These are phyloP conservation scores for Pangasius larnaudii DNA, from an alignment of 2,797 vertebrate genomes.

Conservation along the genomic window DNA sequence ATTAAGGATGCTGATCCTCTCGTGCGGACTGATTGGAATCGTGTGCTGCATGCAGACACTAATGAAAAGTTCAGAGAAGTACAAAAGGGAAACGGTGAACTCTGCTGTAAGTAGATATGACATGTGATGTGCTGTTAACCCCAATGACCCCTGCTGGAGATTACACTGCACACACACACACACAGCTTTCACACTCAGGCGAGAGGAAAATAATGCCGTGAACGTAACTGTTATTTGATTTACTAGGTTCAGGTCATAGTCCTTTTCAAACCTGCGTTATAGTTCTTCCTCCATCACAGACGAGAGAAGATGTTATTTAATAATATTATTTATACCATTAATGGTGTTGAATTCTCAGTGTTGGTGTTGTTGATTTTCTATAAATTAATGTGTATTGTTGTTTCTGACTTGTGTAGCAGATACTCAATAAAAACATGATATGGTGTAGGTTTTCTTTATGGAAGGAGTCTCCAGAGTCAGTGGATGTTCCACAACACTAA, in stretches of 20 bases:
- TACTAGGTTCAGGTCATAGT: background rate
- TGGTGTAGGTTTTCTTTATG: background rate
- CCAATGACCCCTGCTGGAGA: slow-evolving; percentile 17
- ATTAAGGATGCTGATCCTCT: slow-evolving; percentile 57
- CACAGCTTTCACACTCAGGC: background rate
- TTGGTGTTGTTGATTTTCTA: background rate
- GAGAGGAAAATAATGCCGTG: background rate
- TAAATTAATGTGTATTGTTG: background rate
- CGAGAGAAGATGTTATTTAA: background rate
- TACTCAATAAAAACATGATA: background rate
- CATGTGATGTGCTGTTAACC: slow-evolving; percentile 54
- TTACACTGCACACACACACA: background rate
- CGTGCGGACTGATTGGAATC: slow-evolving; percentile 44
- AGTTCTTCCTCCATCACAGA: background rate
- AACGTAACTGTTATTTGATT: slow-evolving; percentile 5
- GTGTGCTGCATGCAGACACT: slow-evolving; percentile 52
- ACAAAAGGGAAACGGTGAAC: slow-evolving; percentile 34
- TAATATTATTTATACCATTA: background rate
- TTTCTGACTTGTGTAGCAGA: background rate
- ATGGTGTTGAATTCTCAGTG: background rate
- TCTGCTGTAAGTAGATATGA: slow-evolving; percentile 40
- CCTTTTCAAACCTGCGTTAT: background rate
- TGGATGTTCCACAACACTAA: background rate
- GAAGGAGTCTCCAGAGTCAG: background rate
- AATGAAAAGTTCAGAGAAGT: slow-evolving; percentile 41